Evolutionary conservation across 2,797 vertebrate species (phyloP).

Genomic region (Hypotaenidia okinawae): DNA sequence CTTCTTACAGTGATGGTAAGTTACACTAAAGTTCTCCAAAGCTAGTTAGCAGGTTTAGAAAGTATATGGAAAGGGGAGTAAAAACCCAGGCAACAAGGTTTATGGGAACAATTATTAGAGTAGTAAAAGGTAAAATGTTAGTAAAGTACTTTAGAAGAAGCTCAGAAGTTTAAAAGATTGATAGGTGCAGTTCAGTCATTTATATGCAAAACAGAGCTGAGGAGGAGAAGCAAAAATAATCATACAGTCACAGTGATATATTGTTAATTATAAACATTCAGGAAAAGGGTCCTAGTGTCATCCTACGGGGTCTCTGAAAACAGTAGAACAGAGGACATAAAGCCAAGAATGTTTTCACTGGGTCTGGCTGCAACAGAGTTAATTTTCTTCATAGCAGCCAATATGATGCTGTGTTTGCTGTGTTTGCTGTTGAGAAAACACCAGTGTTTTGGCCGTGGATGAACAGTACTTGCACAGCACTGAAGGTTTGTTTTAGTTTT

Average conservation of each 20-base stretch:
- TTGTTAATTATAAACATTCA: not conserved
- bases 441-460: no score
- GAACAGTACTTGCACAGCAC: no score
- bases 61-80: not conserved
- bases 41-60: not conserved
- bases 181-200: not conserved
- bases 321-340: not conserved
- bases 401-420: no score
- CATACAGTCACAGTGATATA: not conserved
- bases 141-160: not conserved
- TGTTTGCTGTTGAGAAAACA: no score
- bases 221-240: not conserved
- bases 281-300: not conserved
- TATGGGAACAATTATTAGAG: not conserved
- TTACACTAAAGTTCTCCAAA: not conserved
- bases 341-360: not conserved
- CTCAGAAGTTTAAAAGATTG: not conserved
- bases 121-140: not conserved
- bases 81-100: fast-evolving
- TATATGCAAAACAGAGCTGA: not conserved
- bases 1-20: not conserved
- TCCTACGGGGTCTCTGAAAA: not conserved
- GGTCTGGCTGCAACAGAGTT: not conserved
- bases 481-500: no score
- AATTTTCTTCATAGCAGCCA: no score